phyloP scores from a whole-genome alignment of 2,113 vertebrate species.

The Geothlypis trichas region DNA sequence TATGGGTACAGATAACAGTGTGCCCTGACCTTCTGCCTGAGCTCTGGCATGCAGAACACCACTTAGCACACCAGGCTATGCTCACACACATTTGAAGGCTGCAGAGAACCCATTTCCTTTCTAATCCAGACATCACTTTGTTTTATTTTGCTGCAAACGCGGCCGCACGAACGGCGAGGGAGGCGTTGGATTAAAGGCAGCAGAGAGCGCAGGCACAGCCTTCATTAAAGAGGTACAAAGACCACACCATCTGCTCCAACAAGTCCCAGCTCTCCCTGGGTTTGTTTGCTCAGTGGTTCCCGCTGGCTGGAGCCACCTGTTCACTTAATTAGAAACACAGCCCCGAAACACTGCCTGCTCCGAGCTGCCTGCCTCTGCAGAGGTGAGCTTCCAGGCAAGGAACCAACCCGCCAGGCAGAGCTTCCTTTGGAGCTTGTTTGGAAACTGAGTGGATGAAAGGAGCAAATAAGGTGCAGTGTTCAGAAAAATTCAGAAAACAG shows the following conservation, averaged over 20 bases:
- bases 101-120: not conserved
- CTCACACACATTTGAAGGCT: not conserved
- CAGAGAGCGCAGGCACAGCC: slow-evolving; percentile 34
- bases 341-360: slow-evolving; percentile 23
- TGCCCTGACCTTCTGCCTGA: not conserved
- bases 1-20: not conserved
- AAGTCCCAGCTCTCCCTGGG: slow-evolving; percentile 44
- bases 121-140: not conserved
- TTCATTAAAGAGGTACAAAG: slow-evolving; percentile 65
- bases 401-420: not conserved
- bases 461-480: not conserved
- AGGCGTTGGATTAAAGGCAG: not conserved
- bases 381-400: not conserved
- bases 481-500: not conserved
- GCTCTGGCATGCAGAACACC: not conserved
- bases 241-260: slow-evolving; percentile 60
- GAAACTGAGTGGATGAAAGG: not conserved
- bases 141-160: slow-evolving; percentile 1
- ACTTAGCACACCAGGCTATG: not conserved
- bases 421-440: not conserved
- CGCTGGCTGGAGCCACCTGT: slow-evolving; percentile 63
- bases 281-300: slow-evolving; percentile 60
- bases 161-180: not conserved
- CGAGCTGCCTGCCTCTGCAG: not conserved
- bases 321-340: slow-evolving; percentile 60